Percentiles rank a stretch among this genome's conserved stretches.
Conservation (phyloP, 2,113 vertebrate genomes). For the Paratilapia polleni region DNA sequence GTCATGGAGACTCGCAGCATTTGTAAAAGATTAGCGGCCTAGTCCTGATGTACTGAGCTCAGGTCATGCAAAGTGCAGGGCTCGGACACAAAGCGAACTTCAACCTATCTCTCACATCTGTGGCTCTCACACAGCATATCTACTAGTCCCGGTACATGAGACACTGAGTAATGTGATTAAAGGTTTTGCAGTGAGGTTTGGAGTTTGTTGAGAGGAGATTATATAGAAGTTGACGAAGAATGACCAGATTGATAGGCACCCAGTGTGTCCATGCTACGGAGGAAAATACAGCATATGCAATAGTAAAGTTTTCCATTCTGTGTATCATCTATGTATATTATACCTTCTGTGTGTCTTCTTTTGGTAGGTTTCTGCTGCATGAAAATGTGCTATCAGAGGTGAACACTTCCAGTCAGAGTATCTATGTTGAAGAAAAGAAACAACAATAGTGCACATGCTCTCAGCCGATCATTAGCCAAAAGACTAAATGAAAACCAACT, state of each 20-base stretch:
- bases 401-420: constrained; percentile 48
- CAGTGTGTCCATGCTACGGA: constrained; percentile 32
- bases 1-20: constrained; percentile 80
- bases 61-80: constrained; percentile 79
- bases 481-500: constrained; percentile 82
- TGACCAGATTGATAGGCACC: constrained; percentile 41
- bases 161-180: constrained; percentile 75
- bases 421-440: constrained; percentile 49
- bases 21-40: constrained; percentile 81
- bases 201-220: constrained; percentile 21
- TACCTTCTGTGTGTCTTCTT: constrained; percentile 28
- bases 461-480: constrained; percentile 74
- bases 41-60: constrained; percentile 68
- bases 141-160: constrained; percentile 46
- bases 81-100: constrained; percentile 49
- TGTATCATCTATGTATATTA: neutral
- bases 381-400: constrained; percentile 55
- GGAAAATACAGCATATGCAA: constrained; percentile 18
- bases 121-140: constrained; percentile 51
- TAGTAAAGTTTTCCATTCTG: neutral
- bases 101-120: constrained; percentile 75
- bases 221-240: constrained; percentile 44
- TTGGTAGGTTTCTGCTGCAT: constrained; percentile 31
- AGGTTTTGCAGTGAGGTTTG: constrained; percentile 38
- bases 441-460: constrained; percentile 61